Base-by-base conservation (phyloP, 2,888 invertebrate species). In the Hyposoter didymator region DNA sequence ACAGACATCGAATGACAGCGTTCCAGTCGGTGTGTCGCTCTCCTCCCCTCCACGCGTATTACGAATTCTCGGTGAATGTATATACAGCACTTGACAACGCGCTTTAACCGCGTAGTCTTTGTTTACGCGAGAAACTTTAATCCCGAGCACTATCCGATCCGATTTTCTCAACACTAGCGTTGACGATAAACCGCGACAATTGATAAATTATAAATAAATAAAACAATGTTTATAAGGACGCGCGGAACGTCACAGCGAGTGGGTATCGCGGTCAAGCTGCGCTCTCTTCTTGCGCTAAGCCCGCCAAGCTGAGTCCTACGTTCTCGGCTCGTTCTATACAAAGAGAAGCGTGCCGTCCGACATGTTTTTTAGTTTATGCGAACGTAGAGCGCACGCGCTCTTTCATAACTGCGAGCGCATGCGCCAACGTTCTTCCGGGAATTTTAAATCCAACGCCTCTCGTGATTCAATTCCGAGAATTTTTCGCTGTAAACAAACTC, bases 361-460 rank as follows among this genome's bases (percentile, higher is more conserved):
- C 39, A 59, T 43, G 35, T 59, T 39, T 72, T 49, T 45, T 43
- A 49, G 19, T 32, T 62, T 43, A 62, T 45, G 64, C 55, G 35
- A 35, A 45, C n/a, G 28, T 45, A 79, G 67, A 64, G 66, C 69
- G 84, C 82, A 78, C 78, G 69, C 64, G 55, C 78, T 2, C 14
- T 32, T 47, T 43, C 45, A 64, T 49, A 28, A 45, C 39, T 17
- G 45, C 52, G 62, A 59, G n/a, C 64, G 62, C 59, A 67, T 69
- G 67, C 62, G 66, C 12, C 43, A 32, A 47, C 45, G 8, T 70
- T 74, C 22, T 78, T 49, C 73, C 69, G 78, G 66, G 73, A 82
- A 49, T 55, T 80, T 66, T 14, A 67, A 82, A 80, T 69, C 67
- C 45, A 10, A 69, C 70, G n/a, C 59, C 35, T 39, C 35, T 35